Evolutionary conservation across 2,888 invertebrate species (phyloP).

Genomic region (Leptinotarsa rubiginosa): DNA sequence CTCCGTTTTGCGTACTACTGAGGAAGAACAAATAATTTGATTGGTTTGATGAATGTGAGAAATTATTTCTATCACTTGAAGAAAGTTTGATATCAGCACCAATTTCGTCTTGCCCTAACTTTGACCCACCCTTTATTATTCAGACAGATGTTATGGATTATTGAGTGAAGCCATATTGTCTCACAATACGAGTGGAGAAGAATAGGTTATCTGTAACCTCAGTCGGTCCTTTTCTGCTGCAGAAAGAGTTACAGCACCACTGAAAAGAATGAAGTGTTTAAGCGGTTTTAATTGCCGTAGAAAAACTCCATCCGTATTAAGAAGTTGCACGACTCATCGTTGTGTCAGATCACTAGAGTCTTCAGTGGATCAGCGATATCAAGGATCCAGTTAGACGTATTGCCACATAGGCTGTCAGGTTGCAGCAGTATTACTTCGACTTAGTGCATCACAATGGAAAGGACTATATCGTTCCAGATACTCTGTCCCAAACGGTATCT

Average conservation of each 20-base stretch:
- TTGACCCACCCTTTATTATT: constrained; percentile 21
- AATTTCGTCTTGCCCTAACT: constrained; percentile 27
- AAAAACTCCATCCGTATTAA: background rate
- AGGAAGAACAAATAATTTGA: constrained; percentile 5
- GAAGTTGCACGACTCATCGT: constrained; percentile 12
- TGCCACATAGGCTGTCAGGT: constrained; percentile 37
- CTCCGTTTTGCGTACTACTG: background rate
- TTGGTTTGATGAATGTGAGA: background rate
- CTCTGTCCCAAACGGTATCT: constrained; percentile 39
- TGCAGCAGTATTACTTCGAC: constrained; percentile 40
- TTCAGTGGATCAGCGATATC: constrained; percentile 21
- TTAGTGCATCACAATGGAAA: constrained; percentile 44
- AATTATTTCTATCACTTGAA: background rate
- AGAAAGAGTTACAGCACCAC: background rate
- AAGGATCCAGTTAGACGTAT: constrained; percentile 41
- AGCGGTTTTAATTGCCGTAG: background rate
- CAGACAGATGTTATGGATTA: constrained; percentile 8
- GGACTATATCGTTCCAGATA: constrained; percentile 45
- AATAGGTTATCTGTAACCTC: background rate
- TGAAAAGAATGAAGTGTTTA: constrained; percentile 1
- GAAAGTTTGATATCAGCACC: constrained; percentile 4
- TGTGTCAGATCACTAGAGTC: constrained; percentile 18
- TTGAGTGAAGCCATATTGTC: background rate
- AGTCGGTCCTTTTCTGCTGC: background rate
- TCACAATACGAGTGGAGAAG: constrained; percentile 3